These are phyloP conservation scores for Hylia prasina DNA, from an alignment of 2,113 vertebrate species.

Conservation along the genomic window DNA sequence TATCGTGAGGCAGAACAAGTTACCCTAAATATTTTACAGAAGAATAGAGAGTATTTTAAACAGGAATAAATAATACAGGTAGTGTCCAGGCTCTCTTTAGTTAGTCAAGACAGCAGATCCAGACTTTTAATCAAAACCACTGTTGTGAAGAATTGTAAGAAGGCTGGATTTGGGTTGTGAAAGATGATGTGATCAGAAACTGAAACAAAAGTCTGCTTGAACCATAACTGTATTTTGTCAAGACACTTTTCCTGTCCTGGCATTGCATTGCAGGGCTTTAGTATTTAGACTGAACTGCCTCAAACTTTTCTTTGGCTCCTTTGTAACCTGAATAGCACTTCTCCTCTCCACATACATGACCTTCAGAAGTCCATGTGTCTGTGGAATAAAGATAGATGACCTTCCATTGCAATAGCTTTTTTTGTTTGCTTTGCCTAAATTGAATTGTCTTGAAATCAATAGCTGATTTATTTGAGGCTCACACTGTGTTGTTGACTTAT, in stretches of 20 bases:
- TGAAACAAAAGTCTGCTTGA: neutral
- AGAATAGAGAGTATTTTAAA: neutral
- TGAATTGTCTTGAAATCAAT: conserved; percentile 13
- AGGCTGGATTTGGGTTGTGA: neutral
- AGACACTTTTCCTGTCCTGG: neutral
- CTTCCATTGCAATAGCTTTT: neutral
- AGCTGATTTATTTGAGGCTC: conserved; percentile 22
- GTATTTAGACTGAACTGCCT: neutral
- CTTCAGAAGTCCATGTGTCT: neutral
- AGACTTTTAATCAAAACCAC: neutral
- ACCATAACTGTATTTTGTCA: neutral
- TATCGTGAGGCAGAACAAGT: neutral
- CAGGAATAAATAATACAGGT: neutral
- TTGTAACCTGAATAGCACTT: neutral
- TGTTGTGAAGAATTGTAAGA: neutral
- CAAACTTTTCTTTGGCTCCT: conserved; percentile 16
- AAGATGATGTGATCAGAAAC: neutral
- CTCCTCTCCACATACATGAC: neutral
- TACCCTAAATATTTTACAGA: neutral
- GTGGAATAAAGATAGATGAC: neutral
- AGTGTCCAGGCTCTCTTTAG: neutral
- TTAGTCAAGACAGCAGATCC: neutral
- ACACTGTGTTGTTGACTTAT: neutral
- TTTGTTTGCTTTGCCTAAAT: neutral
- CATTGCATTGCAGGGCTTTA: neutral